Base-by-base conservation (phyloP, 2,797 vertebrate genomes). In the Mus caroli region DNA sequence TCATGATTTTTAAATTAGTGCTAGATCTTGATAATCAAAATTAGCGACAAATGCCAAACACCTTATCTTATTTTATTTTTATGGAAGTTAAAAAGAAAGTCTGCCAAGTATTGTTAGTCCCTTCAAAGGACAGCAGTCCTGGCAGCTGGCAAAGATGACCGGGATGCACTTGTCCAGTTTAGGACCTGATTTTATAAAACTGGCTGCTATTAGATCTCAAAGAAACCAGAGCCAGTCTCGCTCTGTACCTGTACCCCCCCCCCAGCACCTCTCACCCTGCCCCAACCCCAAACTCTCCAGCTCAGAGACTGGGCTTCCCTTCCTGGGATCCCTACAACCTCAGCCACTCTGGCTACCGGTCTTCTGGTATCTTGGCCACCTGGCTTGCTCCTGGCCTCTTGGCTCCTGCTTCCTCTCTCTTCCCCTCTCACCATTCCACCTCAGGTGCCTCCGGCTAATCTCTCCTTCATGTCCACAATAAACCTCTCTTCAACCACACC, bases 41-140 rank as follows among this genome's bases (percentile, higher is more conserved):
- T 54, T 46, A 95, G 71, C 0, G 10, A 62, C 20, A 62, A 88
- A 92, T 58, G 34, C 15, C 84, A 77, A 95, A 93, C 5, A 56
- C 7, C 34, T 64, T 78, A 80, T 28, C 46, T 75, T 34, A 31
- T 92, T 60, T 67, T 79, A 43, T 62, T n/a, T n/a, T n/a, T 60
- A 15, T 40, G 5, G 52, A 62, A 91, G 69, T 62, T 26, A 91
- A 90, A 92, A 78, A 76, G 46, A 82, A 43, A 67, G 94, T 22
- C 28, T 56, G 71, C 50, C 60, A 58, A n/a, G 20, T 4, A n/a
- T 0, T 52, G 83, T 19, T 37, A 62, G 64, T 79, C 94, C 28
- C 37, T 6, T 71, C 67, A 77, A 43, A 88, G 43, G 52, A 43
- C 19, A n/a, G 31, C 22, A 67, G 77, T 28, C 11, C 19, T 1